phyloP scores from a whole-genome alignment of 2,113 vertebrate species.

The Bombycilla garrulus region DNA sequence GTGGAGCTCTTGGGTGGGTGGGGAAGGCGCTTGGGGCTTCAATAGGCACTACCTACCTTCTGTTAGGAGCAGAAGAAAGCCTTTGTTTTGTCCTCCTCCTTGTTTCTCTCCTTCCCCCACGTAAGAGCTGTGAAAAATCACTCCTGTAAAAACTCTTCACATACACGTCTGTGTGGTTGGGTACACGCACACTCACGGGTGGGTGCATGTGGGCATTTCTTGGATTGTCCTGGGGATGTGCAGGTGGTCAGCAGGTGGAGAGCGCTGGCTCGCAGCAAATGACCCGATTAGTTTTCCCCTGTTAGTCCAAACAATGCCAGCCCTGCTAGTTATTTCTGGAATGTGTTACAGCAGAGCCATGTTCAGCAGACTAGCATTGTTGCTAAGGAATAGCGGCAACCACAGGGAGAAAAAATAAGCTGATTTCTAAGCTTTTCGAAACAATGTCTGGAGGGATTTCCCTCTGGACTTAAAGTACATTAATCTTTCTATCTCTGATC shows the following conservation, averaged over 20 bases:
- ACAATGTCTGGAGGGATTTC: constrained; percentile 45
- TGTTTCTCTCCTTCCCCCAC: neutral
- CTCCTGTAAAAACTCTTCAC: neutral
- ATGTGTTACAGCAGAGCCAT: neutral
- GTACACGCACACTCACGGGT: rapidly evolving
- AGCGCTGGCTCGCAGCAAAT: neutral
- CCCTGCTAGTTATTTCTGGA: constrained; percentile 42
- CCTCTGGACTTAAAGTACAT: neutral
- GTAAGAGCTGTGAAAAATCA: neutral
- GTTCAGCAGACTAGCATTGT: constrained; percentile 24
- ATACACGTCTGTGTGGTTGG: rapidly evolving
- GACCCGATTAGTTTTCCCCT: neutral
- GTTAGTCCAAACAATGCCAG: constrained; percentile 1
- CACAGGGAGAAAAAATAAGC: neutral
- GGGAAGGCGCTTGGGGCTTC: neutral
- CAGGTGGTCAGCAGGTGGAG: constrained; percentile 16
- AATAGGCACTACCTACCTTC: neutral
- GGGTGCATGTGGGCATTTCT: neutral
- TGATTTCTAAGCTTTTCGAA: constrained; percentile 44
- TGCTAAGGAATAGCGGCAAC: constrained; percentile 51
- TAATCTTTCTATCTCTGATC: constrained; percentile 13
- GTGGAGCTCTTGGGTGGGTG: neutral
- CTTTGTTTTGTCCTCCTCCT: neutral
- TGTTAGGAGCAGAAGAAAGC: neutral
- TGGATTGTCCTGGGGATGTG: rapidly evolving